Evolutionary conservation across 2,888 invertebrate species (phyloP).

Genomic region (Boloria selene): DNA sequence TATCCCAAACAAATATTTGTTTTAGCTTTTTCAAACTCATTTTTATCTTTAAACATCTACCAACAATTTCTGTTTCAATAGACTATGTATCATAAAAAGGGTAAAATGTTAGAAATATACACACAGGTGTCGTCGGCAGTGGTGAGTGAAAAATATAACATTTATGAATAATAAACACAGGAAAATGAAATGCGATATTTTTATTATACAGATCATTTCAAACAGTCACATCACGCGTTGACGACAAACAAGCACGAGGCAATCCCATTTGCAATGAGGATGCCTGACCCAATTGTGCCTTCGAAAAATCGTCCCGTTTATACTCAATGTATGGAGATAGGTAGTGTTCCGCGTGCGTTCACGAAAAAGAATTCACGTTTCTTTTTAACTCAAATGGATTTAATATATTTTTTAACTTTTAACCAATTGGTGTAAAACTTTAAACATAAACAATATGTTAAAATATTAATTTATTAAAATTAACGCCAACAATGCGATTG

Average conservation of each 20-base stretch:
- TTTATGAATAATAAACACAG: neutral
- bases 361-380: conserved; percentile 2
- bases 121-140: neutral
- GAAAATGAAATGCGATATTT: neutral
- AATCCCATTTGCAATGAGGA: conserved; percentile 27
- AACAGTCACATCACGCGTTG: conserved; percentile 20
- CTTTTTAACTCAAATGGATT: conserved; percentile 1
- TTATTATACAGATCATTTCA: conserved; percentile 12
- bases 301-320: conserved; percentile 21
- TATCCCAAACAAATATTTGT: too few species aligned
- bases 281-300: conserved; percentile 25
- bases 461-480: too few species aligned
- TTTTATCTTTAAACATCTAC: too few species aligned
- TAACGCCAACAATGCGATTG: too few species aligned
- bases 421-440: too few species aligned
- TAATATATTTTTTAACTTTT: too few species aligned
- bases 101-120: too few species aligned
- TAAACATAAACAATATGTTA: too few species aligned
- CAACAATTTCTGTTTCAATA: too few species aligned
- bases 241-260: conserved; percentile 21
- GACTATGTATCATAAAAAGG: too few species aligned
- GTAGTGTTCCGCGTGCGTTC: conserved; percentile 6
- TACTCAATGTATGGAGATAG: conserved; percentile 24
- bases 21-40: too few species aligned
- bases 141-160: neutral